A percentile compares a stretch with the other conserved stretches of the same genome.
Conservation (phyloP, 2,797 vertebrate genomes). For the Orestias chungarensis region DNA sequence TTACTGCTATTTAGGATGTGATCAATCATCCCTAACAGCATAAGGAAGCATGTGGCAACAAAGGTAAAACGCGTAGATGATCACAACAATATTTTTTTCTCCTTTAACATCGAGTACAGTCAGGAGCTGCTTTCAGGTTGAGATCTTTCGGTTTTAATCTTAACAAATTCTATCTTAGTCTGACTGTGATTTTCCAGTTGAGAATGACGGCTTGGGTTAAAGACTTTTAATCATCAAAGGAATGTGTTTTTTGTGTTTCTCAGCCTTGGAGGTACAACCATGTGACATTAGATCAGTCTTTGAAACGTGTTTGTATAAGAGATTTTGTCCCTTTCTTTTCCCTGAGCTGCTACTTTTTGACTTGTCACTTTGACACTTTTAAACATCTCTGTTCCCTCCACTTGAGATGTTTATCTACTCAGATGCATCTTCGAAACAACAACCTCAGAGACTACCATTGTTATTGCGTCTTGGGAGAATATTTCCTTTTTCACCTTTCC, state of each 20-base stretch:
- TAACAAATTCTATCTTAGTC: no score
- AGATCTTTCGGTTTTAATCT: background rate
- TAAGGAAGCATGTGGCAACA: background rate
- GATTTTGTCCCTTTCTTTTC: slow-evolving; percentile 3
- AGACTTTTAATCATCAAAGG: slow-evolving; percentile 30
- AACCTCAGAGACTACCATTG: background rate
- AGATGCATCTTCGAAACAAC: slow-evolving; percentile 16
- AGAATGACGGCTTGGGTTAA: slow-evolving; percentile 13
- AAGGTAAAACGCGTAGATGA: background rate
- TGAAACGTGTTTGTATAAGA: slow-evolving; percentile 13
- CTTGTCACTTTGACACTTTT: slow-evolving; percentile 10
- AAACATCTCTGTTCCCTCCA: background rate
- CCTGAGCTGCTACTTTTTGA: slow-evolving; percentile 12
- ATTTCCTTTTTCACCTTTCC: slow-evolving; percentile 35
- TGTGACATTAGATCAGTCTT: slow-evolving; percentile 1
- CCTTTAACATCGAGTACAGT: background rate
- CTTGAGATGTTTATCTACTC: background rate
- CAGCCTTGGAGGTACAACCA: background rate
- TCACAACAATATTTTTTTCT: background rate
- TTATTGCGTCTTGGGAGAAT: slow-evolving; percentile 36
- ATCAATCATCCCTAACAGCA: background rate
- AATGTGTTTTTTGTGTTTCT: slow-evolving; percentile 31
- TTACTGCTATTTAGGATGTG: background rate
- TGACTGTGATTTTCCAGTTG: background rate
- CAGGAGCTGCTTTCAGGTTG: background rate